phyloP scores from a whole-genome alignment of 2,797 vertebrate genomes.

The Nyctibius grandis region DNA sequence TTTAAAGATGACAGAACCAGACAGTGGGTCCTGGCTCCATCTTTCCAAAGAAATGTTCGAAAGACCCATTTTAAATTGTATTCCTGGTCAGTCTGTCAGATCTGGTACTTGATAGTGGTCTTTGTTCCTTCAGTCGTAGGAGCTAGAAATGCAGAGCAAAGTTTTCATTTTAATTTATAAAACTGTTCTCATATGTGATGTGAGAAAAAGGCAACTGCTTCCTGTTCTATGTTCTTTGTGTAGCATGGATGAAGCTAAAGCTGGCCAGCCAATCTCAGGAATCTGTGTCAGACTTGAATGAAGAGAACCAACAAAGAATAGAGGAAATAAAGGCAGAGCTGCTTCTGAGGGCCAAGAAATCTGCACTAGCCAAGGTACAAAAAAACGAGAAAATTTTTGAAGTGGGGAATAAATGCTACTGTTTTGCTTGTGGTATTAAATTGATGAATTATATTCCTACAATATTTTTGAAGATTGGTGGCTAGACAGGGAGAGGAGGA shows the following conservation, averaged over 20 bases:
- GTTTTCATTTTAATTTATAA: not conserved
- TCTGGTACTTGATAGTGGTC: not conserved
- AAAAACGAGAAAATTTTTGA: not conserved
- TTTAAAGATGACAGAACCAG: not conserved
- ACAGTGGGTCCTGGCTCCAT: not conserved
- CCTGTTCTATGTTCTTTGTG: slow-evolving; percentile 27
- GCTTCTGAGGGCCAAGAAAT: slow-evolving; percentile 47
- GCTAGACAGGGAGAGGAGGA: not conserved
- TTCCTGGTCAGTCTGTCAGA: not conserved
- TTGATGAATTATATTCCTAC: not conserved
- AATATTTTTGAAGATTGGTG: not conserved
- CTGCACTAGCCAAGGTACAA: slow-evolving; percentile 53
- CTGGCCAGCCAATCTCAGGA: slow-evolving; percentile 66
- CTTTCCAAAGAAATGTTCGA: not conserved
- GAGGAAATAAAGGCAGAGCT: slow-evolving; percentile 86
- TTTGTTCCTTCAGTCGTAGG: not conserved
- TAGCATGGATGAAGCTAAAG: slow-evolving; percentile 84
- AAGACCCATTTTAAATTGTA: not conserved
- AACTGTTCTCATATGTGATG: rapidly evolving
- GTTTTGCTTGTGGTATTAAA: not conserved
- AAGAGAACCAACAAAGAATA: slow-evolving; percentile 79
- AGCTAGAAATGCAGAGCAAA: not conserved
- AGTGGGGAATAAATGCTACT: not conserved
- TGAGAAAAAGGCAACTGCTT: not conserved
- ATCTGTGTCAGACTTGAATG: slow-evolving; percentile 71